Percentiles rank a stretch among this genome's conserved stretches.
Conservation (phyloP, 2,113 vertebrate species). For the Pogona vitticeps region DNA sequence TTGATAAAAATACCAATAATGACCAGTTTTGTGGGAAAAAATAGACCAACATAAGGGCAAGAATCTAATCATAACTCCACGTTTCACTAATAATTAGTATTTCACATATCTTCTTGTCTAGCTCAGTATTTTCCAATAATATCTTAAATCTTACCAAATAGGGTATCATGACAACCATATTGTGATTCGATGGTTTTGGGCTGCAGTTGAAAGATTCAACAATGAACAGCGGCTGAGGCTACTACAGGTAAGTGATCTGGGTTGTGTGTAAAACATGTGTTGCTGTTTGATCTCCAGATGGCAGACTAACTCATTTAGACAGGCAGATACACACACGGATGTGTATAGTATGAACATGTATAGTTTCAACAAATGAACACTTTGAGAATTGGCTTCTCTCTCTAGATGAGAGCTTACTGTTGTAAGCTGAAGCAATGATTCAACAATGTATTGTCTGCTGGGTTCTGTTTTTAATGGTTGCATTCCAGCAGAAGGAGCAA, state of each 20-base stretch:
- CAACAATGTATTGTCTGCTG: not conserved
- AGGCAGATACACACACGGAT: not conserved
- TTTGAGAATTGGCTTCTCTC: not conserved
- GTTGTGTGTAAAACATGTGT: not conserved
- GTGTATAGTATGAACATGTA: not conserved
- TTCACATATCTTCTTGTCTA: not conserved
- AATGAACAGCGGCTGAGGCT: constrained; percentile 96
- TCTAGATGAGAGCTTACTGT: not conserved
- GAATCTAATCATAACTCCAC: no score
- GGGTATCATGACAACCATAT: constrained; percentile 99
- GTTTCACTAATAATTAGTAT: not conserved
- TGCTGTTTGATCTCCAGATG: not conserved
- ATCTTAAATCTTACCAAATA: constrained; percentile 61
- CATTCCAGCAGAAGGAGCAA: not conserved
- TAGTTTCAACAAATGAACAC: not conserved
- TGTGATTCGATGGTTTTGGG: constrained; percentile 99
- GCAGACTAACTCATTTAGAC: not conserved
- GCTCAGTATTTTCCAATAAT: constrained; percentile 26
- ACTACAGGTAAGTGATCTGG: constrained; percentile 85
- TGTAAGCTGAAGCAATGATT: not conserved
- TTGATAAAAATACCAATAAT: not conserved
- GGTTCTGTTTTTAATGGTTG: not conserved
- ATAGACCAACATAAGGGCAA: no score
- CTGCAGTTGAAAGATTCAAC: constrained; percentile 97
- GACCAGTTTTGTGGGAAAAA: not conserved